These are phyloP conservation scores for Ailuropoda melanoleuca DNA, from an alignment of 2,113 vertebrate species.

Conservation along the genomic window DNA sequence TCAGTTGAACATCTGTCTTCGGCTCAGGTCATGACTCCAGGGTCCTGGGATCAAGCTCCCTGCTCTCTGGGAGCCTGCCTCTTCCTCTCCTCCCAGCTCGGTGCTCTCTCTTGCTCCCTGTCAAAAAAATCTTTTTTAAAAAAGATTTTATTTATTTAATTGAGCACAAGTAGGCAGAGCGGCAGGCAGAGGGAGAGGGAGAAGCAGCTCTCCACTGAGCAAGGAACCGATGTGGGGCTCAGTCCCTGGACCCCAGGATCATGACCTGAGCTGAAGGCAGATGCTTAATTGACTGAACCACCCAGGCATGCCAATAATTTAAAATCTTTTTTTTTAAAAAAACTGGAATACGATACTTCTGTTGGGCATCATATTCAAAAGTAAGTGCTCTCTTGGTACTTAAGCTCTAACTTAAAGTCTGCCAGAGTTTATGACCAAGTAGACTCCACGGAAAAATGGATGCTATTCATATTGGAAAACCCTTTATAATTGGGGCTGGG, in stretches of 20 bases:
- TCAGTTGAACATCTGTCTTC: background rate
- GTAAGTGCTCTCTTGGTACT: background rate
- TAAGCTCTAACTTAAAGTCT: background rate
- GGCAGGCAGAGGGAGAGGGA: background rate
- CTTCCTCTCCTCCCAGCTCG: background rate
- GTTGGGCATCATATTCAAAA: constrained; percentile 2
- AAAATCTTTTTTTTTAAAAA: background rate
- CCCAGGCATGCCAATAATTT: background rate
- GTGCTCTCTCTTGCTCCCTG: background rate
- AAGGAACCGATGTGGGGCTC: background rate
- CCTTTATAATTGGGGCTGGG: background rate
- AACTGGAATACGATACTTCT: background rate
- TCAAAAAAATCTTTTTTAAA: no score
- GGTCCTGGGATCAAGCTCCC: background rate
- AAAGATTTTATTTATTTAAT: no score
- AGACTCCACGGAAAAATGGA: background rate
- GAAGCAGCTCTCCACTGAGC: background rate
- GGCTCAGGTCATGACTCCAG: background rate
- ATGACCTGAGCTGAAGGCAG: background rate
- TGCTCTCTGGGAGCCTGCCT: background rate
- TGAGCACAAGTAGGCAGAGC: no score
- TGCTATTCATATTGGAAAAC: constrained; percentile 14
- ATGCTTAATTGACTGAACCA: background rate
- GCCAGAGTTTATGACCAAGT: background rate
- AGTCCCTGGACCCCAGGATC: background rate